Base-by-base conservation (phyloP, 2,113 vertebrate genomes). In the Gadus chalcogrammus region DNA sequence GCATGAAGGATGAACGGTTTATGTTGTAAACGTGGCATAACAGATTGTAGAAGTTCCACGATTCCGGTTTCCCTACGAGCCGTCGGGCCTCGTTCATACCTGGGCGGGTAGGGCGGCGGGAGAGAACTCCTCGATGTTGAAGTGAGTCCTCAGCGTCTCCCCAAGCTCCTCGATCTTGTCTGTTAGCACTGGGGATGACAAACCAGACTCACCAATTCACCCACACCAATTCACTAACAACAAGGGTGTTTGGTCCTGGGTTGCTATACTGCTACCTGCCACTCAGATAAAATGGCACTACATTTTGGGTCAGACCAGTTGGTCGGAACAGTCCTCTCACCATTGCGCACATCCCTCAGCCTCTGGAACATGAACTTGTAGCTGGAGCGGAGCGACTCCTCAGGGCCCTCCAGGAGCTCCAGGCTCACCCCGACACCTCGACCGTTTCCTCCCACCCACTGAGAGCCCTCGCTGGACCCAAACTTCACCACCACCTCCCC, bases 331-430 rank as follows among this genome's bases (percentile, higher is more conserved):
- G 5, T 48, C 42, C 8, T 48, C 42, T 67, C 79, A 94, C 95
- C 96, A 76, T 96, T 94, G 18, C 94, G 89, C 16, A 95, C 22
- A 1, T 97, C 96, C 0, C 88, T 61, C 0, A 94, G 82, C 71
- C 93, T 93, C 84, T 98, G 97, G 79, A 98, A 98, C 97, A 99
- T 99, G 75, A 85, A 94, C 62, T 94, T 97, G 87, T 97, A 97
- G 77, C 79, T 89, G 73, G 67, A 70, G 0, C 62, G 80, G 1
- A 98, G 89, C 0, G 83, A 76, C 2, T 91, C 77, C 15, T 92
- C 92, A 0, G 75, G 72, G 0, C 69, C 16, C 3, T 90, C 88
- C 0, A 95, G 78, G 22, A 91, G 76, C 27, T 86, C 75, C 42
- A 92, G 69, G 12, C 55, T 71, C 20, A 92, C 27, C 0, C 27